Conservation (phyloP, 2,113 vertebrate species). For the Rhineura floridana region DNA sequence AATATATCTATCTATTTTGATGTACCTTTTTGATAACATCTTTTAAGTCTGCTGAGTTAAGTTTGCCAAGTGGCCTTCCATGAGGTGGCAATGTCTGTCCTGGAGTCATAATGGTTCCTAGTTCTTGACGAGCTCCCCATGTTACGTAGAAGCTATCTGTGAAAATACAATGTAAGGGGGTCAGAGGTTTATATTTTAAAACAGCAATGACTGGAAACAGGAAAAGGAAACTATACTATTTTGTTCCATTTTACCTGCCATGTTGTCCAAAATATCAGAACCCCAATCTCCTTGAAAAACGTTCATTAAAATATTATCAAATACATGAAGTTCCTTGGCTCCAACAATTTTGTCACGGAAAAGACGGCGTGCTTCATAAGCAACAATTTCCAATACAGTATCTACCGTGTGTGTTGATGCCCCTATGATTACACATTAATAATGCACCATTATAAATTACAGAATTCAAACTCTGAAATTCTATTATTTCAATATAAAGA, state of each 20-base stretch:
- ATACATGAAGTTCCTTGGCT: slow-evolving; percentile 84
- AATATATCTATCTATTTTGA: neutral
- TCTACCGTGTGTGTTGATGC: slow-evolving; percentile 82
- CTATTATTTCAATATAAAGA: slow-evolving; percentile 26
- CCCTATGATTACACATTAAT: slow-evolving; percentile 70
- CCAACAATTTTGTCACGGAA: slow-evolving; percentile 94
- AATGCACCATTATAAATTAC: slow-evolving; percentile 6
- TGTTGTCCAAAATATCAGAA: slow-evolving; percentile 86
- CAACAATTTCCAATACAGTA: slow-evolving; percentile 89
- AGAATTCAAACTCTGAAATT: slow-evolving; percentile 10
- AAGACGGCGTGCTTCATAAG: slow-evolving; percentile 88
- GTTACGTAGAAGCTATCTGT: slow-evolving; percentile 93
- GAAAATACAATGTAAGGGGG: slow-evolving; percentile 44
- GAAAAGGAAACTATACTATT: neutral
- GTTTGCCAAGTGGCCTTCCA: slow-evolving; percentile 87
- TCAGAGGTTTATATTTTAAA: neutral
- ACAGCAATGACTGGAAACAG: neutral
- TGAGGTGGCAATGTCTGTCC: slow-evolving; percentile 87
- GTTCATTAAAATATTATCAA: slow-evolving; percentile 90
- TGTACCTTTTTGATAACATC: slow-evolving; percentile 92
- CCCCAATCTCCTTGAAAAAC: slow-evolving; percentile 91
- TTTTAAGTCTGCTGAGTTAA: slow-evolving; percentile 85
- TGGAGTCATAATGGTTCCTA: slow-evolving; percentile 71
- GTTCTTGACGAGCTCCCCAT: slow-evolving; percentile 83
- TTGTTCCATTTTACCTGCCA: slow-evolving; percentile 81